Base-by-base conservation (phyloP, 2,113 vertebrate species). In the Pitta sordida region DNA sequence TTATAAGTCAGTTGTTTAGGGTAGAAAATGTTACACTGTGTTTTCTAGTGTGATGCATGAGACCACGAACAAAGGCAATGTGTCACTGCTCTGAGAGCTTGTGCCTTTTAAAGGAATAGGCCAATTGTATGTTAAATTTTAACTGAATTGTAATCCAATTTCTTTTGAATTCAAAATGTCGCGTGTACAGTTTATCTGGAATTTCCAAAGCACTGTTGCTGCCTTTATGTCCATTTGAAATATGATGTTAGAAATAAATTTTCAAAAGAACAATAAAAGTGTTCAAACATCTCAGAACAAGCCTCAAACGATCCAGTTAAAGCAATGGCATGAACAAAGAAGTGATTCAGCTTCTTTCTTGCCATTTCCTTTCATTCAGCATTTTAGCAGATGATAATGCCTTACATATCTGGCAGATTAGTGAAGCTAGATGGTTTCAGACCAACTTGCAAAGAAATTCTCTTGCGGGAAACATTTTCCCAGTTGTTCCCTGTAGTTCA, bases 131-230 rank as follows among this genome's bases (percentile, higher is more conserved):
- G n/a, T 73, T 90, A 93, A 68, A 89, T 91, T 92, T 86, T 76
- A 87, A 46, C 46, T 89, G 34, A 79, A 41, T 64, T 79, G 15
- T 87, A 76, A 79, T 82, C 32, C 21, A 58, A 27, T 94, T 87
- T 87, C 34, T 91, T 92, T 79, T 89, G 18, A 91, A 93, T 87
- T 92, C 29, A 62, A 76, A 89, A 93, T 92, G 65, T 71, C 78
- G 91, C 58, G 30, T 37, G 9, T 86, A 48, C 24, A 19, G 53
- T 82, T 84, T 68, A 86, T 82, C 37, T 92, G 49, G 32, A 65
- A 78, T 71, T 93, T 93, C 49, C 51, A 64, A 84, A 93, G 29
- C 29, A 30, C 32, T 49, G 9, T 34, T 92, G 77, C 73, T 86
- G 60, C 29, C 36, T 80, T 92, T 78, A n/a, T 68, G 21, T 51